Evolutionary conservation across 2,888 invertebrate species (phyloP).

Genomic region (Liodrosophila aerea): DNA sequence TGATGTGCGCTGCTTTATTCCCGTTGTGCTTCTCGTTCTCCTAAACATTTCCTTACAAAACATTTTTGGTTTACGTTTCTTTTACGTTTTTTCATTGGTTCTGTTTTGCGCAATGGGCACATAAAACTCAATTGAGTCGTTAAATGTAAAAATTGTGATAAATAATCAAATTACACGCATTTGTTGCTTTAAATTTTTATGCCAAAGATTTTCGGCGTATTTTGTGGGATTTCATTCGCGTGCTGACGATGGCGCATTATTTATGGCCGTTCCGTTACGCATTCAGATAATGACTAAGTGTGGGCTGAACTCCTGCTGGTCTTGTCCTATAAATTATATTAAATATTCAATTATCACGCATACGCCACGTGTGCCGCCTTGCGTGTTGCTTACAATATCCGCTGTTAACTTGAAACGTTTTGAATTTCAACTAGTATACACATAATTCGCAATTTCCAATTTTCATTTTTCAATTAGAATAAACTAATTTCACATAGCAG

Average conservation of each 20-base stretch:
- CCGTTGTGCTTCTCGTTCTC: neutral
- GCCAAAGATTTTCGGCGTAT: constrained; percentile 36
- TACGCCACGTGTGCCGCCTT: constrained; percentile 18
- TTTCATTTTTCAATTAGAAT: constrained; percentile 61
- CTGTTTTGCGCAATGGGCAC: constrained; percentile 44
- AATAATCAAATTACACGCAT: constrained; percentile 78
- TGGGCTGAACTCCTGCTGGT: constrained; percentile 11
- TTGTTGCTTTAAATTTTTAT: constrained; percentile 61
- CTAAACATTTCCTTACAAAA: neutral
- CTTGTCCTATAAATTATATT: constrained; percentile 12
- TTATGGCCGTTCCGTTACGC: constrained; percentile 47
- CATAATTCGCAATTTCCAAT: too few species aligned
- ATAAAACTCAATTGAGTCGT: constrained; percentile 78
- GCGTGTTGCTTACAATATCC: neutral
- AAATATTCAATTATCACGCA: constrained; percentile 43
- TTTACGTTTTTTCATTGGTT: constrained; percentile 1
- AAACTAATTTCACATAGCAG: constrained; percentile 64
- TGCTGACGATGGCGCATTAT: constrained; percentile 57
- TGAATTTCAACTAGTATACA: constrained; percentile 48
- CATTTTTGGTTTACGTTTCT: constrained; percentile 4
- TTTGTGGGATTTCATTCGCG: constrained; percentile 17
- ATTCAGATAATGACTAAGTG: constrained; percentile 27
- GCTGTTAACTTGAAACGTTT: constrained; percentile 27
- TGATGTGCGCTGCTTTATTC: constrained; percentile 10
- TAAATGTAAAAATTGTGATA: constrained; percentile 77